Base-by-base conservation (phyloP, 2,888 invertebrate genomes). In the Arctia plantaginis region DNA sequence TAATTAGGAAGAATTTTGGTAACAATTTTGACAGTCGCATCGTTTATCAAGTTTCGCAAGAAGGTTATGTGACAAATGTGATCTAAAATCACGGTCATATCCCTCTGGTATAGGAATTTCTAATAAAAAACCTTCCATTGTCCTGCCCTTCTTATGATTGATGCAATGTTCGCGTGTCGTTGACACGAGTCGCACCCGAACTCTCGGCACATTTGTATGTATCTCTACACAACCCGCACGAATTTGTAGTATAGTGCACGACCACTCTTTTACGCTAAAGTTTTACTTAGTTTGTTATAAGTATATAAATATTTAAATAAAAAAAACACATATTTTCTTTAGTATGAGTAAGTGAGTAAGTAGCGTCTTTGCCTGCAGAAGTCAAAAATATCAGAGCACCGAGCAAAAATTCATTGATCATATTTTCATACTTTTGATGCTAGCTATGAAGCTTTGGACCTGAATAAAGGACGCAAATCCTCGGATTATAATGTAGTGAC, bases 81-180 rank as follows among this genome's bases (percentile, higher is more conserved):
- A 88, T 87, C 86, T 85, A 80, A 82, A 86, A 84, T 87, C 85
- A 86, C 85, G 87, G 82, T 87, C 83, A 83, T 85, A 85, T 87
- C 86, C 86, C 86, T 80, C 77, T 78, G 86, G 87, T 87, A 87
- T 84, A 84, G 86, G 86, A 84, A 86, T 85, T 85, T 76, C 84
- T 86, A 89, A 90, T 90, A 89, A 89, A 92, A 91, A 92, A 88
- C 88, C 82, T 83, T 85, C 62, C 86, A 90, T 92, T 92, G 92
- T 89, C 86, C 87, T 86, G 84, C 87, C 87, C 86, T 88, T 81
- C 83, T 87, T 89, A 91, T 93, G 93, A 93, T 93, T 92, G 92
- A 93, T 93, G 90, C 90, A 90, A 85, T 89, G 87, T 88, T 90
- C 90, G 90, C 90, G 90, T 93, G 93, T 87, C 82, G 84, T 80